These are phyloP conservation scores for Belgica antarctica DNA, from an alignment of 2,888 invertebrate genomes.

Conservation along the genomic window DNA sequence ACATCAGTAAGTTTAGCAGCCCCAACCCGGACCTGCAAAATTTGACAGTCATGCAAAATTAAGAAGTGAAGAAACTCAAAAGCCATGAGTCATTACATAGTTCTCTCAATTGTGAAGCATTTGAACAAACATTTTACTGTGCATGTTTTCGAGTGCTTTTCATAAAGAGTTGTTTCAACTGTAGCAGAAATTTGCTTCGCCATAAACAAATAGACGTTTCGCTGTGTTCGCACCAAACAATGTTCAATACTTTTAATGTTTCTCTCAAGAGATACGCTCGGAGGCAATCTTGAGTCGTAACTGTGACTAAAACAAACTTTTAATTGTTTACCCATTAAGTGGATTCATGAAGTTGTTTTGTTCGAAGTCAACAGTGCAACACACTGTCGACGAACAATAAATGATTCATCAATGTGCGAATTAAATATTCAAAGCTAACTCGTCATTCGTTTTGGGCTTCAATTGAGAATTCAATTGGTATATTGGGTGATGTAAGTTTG, in stretches of 20 bases:
- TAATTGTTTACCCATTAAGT: constrained; percentile 23
- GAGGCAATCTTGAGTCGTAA: constrained; percentile 15
- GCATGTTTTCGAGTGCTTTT: constrained; percentile 20
- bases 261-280: background rate
- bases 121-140: constrained; percentile 19
- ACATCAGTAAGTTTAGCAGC: too few species aligned
- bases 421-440: constrained; percentile 17
- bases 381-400: background rate
- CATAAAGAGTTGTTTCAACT: constrained; percentile 22
- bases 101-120: constrained; percentile 22
- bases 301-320: constrained; percentile 4
- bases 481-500: too few species aligned
- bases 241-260: constrained; percentile 20
- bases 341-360: constrained; percentile 6
- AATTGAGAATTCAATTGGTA: too few species aligned
- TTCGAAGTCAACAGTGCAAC: background rate
- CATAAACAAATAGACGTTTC: constrained; percentile 17
- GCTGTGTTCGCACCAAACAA: constrained; percentile 11
- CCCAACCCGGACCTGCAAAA: too few species aligned
- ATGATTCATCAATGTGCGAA: constrained; percentile 23
- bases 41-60: constrained; percentile 42
- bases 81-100: constrained; percentile 39
- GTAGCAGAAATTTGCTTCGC: constrained; percentile 20
- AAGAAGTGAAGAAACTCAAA: constrained; percentile 35
- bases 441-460: background rate